A percentile compares a stretch with the other conserved stretches of the same genome.
Conservation (phyloP, 2,888 invertebrate genomes). For the Melieria omissa region DNA sequence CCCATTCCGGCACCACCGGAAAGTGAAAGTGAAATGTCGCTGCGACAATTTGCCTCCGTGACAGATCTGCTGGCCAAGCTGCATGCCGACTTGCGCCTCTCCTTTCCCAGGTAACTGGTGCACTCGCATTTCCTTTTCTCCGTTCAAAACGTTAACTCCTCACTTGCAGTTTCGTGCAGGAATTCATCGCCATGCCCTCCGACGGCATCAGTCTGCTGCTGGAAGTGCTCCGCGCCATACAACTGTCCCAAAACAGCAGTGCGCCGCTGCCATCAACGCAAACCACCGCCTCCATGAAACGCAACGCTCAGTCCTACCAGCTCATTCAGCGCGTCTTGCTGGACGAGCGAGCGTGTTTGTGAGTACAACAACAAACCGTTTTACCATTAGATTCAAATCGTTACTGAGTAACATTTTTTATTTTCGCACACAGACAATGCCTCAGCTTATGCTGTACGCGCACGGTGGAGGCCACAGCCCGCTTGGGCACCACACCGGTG, state of each 20-base stretch:
- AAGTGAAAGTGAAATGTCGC: slow-evolving; percentile 83
- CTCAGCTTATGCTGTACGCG: slow-evolving; percentile 82
- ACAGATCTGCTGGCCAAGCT: slow-evolving; percentile 89
- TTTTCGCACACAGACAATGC: slow-evolving; percentile 73
- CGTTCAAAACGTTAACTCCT: background rate
- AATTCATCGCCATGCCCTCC: slow-evolving; percentile 87
- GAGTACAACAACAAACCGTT: slow-evolving; percentile 57
- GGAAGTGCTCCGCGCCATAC: slow-evolving; percentile 87
- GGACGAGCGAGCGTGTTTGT: slow-evolving; percentile 89
- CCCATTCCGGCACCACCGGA: slow-evolving; percentile 74
- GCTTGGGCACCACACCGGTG: slow-evolving; percentile 80
- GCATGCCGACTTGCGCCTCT: slow-evolving; percentile 84
- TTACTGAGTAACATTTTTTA: background rate
- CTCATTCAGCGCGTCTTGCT: slow-evolving; percentile 75
- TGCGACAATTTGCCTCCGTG: slow-evolving; percentile 86
- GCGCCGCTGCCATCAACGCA: slow-evolving; percentile 55
- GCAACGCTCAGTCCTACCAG: slow-evolving; percentile 75
- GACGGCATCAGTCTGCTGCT: slow-evolving; percentile 87
- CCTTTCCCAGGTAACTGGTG: slow-evolving; percentile 82
- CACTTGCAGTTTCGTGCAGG: slow-evolving; percentile 87
- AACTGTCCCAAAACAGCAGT: slow-evolving; percentile 79
- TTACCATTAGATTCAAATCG: background rate
- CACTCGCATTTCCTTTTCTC: too few species aligned
- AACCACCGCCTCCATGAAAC: slow-evolving; percentile 64
- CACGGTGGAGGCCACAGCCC: slow-evolving; percentile 81